These are phyloP conservation scores for Haliaeetus leucogaster DNA, from an alignment of 2,113 vertebrate species.

Conservation along the genomic window DNA sequence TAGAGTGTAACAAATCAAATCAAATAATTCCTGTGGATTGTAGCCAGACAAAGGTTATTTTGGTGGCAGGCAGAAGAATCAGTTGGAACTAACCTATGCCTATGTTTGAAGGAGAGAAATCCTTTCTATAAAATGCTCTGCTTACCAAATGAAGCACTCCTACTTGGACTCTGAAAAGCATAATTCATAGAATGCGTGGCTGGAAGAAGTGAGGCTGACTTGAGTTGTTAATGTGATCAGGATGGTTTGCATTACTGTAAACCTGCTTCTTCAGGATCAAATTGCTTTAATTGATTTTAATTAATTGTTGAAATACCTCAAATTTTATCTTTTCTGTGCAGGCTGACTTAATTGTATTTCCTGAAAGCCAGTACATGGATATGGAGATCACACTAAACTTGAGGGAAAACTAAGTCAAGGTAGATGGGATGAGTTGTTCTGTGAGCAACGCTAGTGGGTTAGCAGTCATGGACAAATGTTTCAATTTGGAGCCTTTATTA, in stretches of 20 bases:
- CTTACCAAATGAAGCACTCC: background rate
- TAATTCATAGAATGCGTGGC: fast-evolving
- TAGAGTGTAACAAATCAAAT: background rate
- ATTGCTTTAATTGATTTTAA: conserved; percentile 17
- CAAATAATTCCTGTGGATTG: background rate
- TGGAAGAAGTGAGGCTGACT: background rate
- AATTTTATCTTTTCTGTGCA: background rate
- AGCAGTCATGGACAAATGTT: background rate
- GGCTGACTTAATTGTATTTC: background rate
- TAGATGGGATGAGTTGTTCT: background rate
- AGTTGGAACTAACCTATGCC: background rate
- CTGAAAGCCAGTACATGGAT: background rate
- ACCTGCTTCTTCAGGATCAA: background rate
- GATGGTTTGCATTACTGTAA: background rate
- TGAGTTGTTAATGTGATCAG: background rate
- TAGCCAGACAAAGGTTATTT: background rate
- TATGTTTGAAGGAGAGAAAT: background rate
- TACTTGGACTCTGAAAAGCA: background rate
- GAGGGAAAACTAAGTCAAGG: background rate
- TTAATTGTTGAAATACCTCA: background rate
- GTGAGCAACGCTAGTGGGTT: background rate
- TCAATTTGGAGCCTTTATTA: background rate
- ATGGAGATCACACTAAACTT: background rate
- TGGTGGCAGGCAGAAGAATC: background rate
- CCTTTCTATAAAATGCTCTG: background rate